A percentile compares a stretch with the other conserved stretches of the same genome.
Conservation (phyloP, 2,113 vertebrate genomes). For the Zosterops pallidus region DNA sequence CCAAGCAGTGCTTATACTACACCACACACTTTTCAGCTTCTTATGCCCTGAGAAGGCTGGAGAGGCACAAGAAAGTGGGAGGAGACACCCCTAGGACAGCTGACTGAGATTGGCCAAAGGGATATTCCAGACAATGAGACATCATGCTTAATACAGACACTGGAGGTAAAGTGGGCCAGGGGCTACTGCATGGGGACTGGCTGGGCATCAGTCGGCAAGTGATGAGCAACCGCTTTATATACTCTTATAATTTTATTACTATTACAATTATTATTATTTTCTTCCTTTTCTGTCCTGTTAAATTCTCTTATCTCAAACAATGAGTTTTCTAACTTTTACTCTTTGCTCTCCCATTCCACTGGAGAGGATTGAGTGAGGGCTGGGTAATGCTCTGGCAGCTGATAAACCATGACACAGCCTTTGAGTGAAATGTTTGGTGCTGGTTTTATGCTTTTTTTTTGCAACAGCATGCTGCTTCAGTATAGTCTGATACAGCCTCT, state of each 20-base stretch:
- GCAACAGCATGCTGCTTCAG: background rate
- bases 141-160: background rate
- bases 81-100: background rate
- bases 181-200: background rate
- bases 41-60: background rate
- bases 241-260: background rate
- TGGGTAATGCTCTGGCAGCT: background rate
- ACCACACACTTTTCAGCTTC: background rate
- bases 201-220: background rate
- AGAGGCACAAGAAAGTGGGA: background rate
- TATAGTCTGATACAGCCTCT: background rate
- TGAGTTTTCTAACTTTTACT: background rate
- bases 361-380: background rate
- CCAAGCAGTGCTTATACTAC: background rate
- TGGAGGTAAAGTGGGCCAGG: background rate
- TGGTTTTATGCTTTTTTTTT: constrained; percentile 8
- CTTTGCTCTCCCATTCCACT: rapidly evolving
- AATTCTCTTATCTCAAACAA: background rate
- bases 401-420: background rate
- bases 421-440: constrained; percentile 32
- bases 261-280: background rate
- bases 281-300: background rate
- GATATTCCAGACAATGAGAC: background rate
- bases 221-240: background rate
- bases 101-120: background rate